A percentile compares a stretch with the other conserved stretches of the same genome.
phyloP scores from a whole-genome alignment of 2,113 vertebrate species.

The Myodes glareolus region DNA sequence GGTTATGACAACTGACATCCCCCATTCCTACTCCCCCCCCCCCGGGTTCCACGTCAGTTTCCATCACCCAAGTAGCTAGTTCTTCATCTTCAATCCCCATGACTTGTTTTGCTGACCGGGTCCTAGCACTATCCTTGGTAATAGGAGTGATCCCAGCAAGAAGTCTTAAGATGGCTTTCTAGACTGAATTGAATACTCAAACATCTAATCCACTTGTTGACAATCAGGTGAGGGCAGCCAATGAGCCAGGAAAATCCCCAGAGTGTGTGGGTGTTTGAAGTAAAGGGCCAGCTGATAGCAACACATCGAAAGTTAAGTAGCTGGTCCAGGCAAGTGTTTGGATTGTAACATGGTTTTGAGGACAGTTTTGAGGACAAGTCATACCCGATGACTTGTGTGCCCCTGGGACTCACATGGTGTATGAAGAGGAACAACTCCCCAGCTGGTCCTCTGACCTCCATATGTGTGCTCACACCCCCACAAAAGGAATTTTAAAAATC shows the following conservation, averaged over 20 bases:
- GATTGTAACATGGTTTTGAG: fast-evolving
- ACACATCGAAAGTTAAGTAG: not conserved
- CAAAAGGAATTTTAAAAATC: not conserved
- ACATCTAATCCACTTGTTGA: not conserved
- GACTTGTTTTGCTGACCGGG: not conserved
- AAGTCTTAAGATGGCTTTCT: not conserved
- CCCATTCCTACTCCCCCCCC: not conserved
- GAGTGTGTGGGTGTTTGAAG: not conserved
- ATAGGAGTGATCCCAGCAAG: not conserved
- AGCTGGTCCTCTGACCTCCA: not conserved
- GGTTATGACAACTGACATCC: no score
- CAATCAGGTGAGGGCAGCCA: not conserved
- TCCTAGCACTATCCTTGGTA: not conserved
- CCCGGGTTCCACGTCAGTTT: not conserved
- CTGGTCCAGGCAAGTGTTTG: not conserved
- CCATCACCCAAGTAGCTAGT: not conserved
- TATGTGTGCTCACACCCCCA: not conserved
- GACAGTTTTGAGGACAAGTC: no score
- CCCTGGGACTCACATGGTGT: not conserved
- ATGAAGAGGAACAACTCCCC: not conserved
- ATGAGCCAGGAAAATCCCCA: not conserved
- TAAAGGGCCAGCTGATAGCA: not conserved
- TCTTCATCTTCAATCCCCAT: not conserved
- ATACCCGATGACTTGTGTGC: not conserved
- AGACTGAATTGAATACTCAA: not conserved